Evolutionary conservation across 2,113 vertebrate species (phyloP).

Genomic region (Rhabdomys dilectus): DNA sequence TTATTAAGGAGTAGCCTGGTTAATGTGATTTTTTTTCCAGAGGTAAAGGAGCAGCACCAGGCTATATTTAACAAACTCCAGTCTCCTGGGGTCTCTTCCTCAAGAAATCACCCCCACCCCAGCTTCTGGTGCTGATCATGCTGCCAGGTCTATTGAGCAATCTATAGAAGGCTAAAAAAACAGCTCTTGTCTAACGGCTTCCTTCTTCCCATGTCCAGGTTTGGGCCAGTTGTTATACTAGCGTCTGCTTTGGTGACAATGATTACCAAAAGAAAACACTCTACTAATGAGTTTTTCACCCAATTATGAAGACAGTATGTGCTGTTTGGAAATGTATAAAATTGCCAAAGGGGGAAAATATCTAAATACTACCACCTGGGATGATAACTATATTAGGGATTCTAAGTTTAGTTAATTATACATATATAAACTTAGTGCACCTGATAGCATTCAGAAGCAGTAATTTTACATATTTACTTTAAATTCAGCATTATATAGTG

Average conservation of each 20-base stretch:
- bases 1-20: constrained; percentile 21
- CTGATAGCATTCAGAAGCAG: constrained; percentile 16
- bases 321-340: constrained; percentile 32
- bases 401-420: constrained; percentile 46
- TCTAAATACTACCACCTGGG: constrained; percentile 28
- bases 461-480: constrained; percentile 27
- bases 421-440: neutral
- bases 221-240: constrained; percentile 4
- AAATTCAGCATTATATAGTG: neutral
- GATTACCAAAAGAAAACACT: neutral
- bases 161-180: constrained; percentile 33
- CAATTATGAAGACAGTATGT: constrained; percentile 7
- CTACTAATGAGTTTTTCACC: constrained; percentile 14
- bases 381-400: neutral
- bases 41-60: neutral
- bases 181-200: constrained; percentile 8
- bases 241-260: constrained; percentile 12
- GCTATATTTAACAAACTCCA: neutral
- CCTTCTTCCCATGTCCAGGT: neutral
- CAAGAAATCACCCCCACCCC: constrained; percentile 40
- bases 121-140: constrained; percentile 38
- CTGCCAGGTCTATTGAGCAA: neutral
- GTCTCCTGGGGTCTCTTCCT: constrained; percentile 14
- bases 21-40: constrained; percentile 42
- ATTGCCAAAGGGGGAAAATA: constrained; percentile 27